These are phyloP conservation scores for Bryconaethiops microstoma DNA, from an alignment of 2,797 vertebrate species.

Conservation along the genomic window DNA sequence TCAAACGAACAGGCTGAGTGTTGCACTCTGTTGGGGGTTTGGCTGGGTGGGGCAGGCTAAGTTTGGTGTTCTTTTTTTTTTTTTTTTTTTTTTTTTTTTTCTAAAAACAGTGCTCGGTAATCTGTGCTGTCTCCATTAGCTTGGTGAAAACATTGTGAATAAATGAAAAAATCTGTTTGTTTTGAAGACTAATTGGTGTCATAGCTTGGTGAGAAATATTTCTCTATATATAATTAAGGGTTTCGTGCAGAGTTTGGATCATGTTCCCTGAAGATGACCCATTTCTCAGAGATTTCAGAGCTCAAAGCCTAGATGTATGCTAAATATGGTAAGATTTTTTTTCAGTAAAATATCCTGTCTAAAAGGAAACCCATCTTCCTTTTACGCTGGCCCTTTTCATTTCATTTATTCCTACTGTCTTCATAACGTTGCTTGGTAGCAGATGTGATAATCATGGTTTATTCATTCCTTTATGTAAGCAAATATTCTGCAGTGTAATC, in stretches of 20 bases:
- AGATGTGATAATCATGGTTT: constrained; percentile 45
- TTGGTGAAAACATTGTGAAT: neutral
- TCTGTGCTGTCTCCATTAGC: constrained; percentile 12
- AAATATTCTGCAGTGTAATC: neutral
- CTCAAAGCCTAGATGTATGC: neutral
- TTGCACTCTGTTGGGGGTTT: constrained; percentile 76
- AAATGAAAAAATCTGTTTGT: neutral
- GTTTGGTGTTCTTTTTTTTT: constrained; percentile 66
- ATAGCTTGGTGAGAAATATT: too few relatives aligned
- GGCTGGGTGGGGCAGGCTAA: constrained; percentile 56
- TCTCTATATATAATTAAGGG: too few relatives aligned
- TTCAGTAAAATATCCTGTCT: neutral
- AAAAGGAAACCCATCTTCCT: neutral
- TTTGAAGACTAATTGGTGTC: neutral
- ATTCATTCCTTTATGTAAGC: constrained; percentile 9
- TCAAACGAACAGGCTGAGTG: constrained; percentile 82
- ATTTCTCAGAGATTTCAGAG: neutral
- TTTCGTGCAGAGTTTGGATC: too few relatives aligned
- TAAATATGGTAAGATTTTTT: neutral
- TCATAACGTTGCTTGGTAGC: constrained; percentile 25
- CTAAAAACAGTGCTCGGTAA: neutral
- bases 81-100: constrained; percentile 56
- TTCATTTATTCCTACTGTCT: neutral
- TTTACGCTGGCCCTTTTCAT: neutral
- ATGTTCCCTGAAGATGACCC: neutral